These are phyloP conservation scores for Oncorhynchus tshawytscha DNA, from an alignment of 2,113 vertebrate genomes.

Conservation along the genomic window DNA sequence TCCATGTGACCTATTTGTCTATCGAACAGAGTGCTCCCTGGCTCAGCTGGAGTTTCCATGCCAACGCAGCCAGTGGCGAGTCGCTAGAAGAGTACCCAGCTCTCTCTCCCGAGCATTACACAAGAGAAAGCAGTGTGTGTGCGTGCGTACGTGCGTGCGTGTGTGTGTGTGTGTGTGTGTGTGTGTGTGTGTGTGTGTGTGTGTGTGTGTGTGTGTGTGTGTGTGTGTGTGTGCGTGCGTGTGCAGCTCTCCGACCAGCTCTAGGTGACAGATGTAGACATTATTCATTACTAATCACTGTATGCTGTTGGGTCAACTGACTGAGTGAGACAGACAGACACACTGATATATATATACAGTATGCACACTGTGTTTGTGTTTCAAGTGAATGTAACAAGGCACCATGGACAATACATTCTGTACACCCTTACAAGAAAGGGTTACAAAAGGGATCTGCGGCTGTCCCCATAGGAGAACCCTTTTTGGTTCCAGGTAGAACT, in stretches of 20 bases:
- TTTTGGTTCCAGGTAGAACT: no score
- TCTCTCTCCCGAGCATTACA: constrained; percentile 29
- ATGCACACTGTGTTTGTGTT: no score
- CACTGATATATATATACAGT: no score
- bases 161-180: neutral
- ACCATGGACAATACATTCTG: no score
- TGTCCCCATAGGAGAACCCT: no score
- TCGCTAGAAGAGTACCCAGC: constrained; percentile 69
- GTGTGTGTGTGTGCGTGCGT: neutral
- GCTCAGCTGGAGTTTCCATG: constrained; percentile 76
- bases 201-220: neutral
- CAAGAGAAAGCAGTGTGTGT: constrained; percentile 6
- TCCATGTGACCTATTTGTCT: constrained; percentile 73
- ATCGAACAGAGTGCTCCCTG: constrained; percentile 72
- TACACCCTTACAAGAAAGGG: no score
- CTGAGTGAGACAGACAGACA: neutral
- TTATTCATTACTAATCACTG: neutral
- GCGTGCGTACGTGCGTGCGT: neutral
- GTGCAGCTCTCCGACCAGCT: neutral
- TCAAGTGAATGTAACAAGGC: no score
- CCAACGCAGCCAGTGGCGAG: constrained; percentile 75
- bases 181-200: neutral
- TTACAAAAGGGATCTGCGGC: no score
- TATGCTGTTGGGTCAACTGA: neutral
- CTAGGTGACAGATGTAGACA: neutral